Conservation (phyloP, 2,888 invertebrate genomes). For the Caenorhabditis sp. region DNA sequence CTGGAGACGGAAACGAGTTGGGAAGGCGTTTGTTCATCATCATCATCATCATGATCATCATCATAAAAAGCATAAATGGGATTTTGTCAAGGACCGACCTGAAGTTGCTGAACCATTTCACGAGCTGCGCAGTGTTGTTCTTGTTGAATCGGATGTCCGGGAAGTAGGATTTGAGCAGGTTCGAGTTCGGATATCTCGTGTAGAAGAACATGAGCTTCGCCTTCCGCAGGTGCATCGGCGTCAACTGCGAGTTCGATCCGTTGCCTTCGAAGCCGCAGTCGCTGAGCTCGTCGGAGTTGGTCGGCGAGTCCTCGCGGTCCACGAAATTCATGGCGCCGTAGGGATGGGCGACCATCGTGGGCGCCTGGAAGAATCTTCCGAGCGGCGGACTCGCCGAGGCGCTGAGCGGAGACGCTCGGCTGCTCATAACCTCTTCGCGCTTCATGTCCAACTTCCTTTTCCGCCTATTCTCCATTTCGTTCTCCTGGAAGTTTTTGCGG, state of each 20-base stretch:
- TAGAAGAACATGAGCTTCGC: conserved; percentile 99
- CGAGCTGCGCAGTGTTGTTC: conserved; percentile 99
- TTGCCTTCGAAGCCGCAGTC: conserved; percentile 68
- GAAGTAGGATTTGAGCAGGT: conserved; percentile 99
- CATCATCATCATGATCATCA: conserved; percentile 36
- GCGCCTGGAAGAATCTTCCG: conserved; percentile 61
- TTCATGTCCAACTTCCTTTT: conserved; percentile 44
- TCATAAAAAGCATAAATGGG: neutral
- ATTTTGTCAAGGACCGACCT: conserved; percentile 84
- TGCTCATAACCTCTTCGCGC: conserved; percentile 49
- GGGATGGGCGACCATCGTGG: conserved; percentile 76
- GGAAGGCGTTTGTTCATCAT: conserved; percentile 9
- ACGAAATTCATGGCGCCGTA: conserved; percentile 68
- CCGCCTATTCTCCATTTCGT: conserved; percentile 50
- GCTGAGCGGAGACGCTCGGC: conserved; percentile 60
- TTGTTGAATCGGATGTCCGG: conserved; percentile 99
- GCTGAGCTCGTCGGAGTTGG: conserved; percentile 72
- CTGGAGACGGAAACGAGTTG: conserved; percentile 34
- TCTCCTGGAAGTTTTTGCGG: conserved; percentile 53
- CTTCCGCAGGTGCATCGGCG: conserved; percentile 99
- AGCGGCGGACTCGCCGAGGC: conserved; percentile 50
- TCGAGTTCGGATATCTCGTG: conserved; percentile 98
- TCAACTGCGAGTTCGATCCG: conserved; percentile 84
- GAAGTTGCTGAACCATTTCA: conserved; percentile 99
- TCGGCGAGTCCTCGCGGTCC: conserved; percentile 70